Percentiles rank a stretch among this genome's conserved stretches.
These are phyloP conservation scores for Dreissena rostriformis DNA, from an alignment of 1,140 invertebrate genomes.

Conservation along the genomic window DNA sequence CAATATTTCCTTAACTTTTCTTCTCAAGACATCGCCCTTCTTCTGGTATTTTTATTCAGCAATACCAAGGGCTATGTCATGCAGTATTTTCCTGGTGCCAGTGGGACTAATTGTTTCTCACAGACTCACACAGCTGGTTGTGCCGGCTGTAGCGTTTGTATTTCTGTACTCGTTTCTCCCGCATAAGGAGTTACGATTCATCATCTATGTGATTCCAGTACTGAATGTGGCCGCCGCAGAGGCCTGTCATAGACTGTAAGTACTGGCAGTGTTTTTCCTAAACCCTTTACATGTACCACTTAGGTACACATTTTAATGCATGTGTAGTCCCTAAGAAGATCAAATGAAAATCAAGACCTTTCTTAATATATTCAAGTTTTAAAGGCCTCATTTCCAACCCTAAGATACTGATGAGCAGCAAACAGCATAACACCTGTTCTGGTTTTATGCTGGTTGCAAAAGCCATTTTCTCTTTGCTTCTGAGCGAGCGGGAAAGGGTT, in stretches of 20 bases:
- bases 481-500: too few species aligned
- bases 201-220: conserved; percentile 97
- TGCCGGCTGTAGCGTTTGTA: conserved; percentile 92
- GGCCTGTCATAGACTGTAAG: conserved; percentile 93
- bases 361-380: too few species aligned
- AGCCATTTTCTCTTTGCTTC: too few species aligned
- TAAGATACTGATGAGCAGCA: too few species aligned
- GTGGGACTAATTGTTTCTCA: conserved; percentile 89
- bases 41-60: conserved; percentile 99
- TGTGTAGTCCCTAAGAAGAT: too few species aligned
- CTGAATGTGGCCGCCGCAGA: conserved; percentile 95
- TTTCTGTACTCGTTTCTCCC: conserved; percentile 96
- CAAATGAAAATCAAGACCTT: too few species aligned
- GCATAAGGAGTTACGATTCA: conserved; percentile 99
- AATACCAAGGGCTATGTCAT: conserved; percentile 92
- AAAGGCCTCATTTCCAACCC: too few species aligned
- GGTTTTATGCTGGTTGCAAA: too few species aligned
- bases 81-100: conserved; percentile 91
- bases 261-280: conserved; percentile 65
- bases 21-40: conserved; percentile 93
- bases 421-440: too few species aligned
- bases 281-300: too few species aligned
- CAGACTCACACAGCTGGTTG: conserved; percentile 86
- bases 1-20: conserved; percentile 54
- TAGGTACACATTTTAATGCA: too few species aligned